These are phyloP conservation scores for Rhadinocentrus ornatus DNA, from an alignment of 2,797 vertebrate species.

Conservation along the genomic window DNA sequence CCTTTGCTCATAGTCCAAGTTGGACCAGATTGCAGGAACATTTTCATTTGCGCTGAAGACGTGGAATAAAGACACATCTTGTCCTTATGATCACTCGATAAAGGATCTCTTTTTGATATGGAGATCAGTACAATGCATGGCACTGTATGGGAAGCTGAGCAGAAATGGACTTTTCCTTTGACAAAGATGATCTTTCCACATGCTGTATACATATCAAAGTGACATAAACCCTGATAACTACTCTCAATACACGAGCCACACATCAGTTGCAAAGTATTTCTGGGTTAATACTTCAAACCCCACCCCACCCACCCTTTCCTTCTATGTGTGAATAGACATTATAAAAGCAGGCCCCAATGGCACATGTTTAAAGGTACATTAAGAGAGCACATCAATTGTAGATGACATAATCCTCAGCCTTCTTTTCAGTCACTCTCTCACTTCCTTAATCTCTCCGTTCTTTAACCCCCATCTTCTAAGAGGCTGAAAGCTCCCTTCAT, in stretches of 20 bases:
- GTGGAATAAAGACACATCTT: constrained; percentile 73
- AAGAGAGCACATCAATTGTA: constrained; percentile 81
- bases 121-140: constrained; percentile 73
- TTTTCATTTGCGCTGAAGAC: constrained; percentile 59
- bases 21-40: constrained; percentile 66
- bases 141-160: constrained; percentile 63
- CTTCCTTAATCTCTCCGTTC: constrained; percentile 82
- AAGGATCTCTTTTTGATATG: constrained; percentile 78
- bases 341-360: constrained; percentile 77
- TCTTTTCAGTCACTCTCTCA: constrained; percentile 76
- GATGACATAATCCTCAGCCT: constrained; percentile 81
- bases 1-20: constrained; percentile 71
- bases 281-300: constrained; percentile 74
- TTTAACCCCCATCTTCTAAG: constrained; percentile 82
- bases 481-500: constrained; percentile 83
- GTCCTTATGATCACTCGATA: constrained; percentile 77
- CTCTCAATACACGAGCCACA: constrained; percentile 62
- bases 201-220: constrained; percentile 78
- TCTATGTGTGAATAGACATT: constrained; percentile 67
- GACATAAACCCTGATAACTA: constrained; percentile 74
- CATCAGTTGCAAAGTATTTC: constrained; percentile 74
- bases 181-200: constrained; percentile 66
- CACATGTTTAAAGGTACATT: constrained; percentile 83
- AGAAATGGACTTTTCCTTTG: constrained; percentile 70
- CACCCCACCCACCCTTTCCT: constrained; percentile 16